Base-by-base conservation (phyloP, 1,140 invertebrate genomes). In the Andrena cerasifolii region DNA sequence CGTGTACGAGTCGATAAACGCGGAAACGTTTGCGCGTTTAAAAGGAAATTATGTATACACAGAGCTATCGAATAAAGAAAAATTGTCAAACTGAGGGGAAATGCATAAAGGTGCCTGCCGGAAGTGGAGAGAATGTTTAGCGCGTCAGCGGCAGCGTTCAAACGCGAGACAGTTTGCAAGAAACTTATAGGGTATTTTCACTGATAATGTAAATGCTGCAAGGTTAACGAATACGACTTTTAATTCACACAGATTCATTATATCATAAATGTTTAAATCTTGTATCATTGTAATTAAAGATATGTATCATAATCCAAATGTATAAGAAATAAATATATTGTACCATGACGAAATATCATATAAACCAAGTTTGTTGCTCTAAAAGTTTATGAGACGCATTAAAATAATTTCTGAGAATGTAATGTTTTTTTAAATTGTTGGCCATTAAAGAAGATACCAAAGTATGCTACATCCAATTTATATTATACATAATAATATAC, bases 231-330 rank as follows among this genome's bases (percentile, higher is more conserved):
- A 62, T 86, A 85, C 84, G 65, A 89, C 89, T 90, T 88, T 86
- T 87, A 89, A 88, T 80, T n/a, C n/a, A n/a, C 76, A 86, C 62
- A 85, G 84, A 87, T 87, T 85, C 87, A 90, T 89, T 87, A 89
- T 91, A 88, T 87, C 90, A 89, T 90, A 89, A 90, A 90, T 90
- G 89, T 90, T 89, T 88, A 87, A 89, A 89, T 89, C 86, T 89
- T 89, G 86, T 89, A 90, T 90, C 83, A 90, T 88, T 90, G 90
- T 90, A 90, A 90, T 87, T 87, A 86, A 81, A 86, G 71, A 86
- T 88, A 86, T 89, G 86, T 89, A 90, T 82, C 80, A 89, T 89
- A 90, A 89, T 90, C 84, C 78, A 85, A 85, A 84, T 88, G 80
- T 89, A 84, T 86, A 82, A 87, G 85, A 86, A 90, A 90, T 90